A percentile compares a stretch with the other conserved stretches of the same genome.
phyloP scores from a whole-genome alignment of 1,140 invertebrate genomes.

The Wiebesia pumilae region DNA sequence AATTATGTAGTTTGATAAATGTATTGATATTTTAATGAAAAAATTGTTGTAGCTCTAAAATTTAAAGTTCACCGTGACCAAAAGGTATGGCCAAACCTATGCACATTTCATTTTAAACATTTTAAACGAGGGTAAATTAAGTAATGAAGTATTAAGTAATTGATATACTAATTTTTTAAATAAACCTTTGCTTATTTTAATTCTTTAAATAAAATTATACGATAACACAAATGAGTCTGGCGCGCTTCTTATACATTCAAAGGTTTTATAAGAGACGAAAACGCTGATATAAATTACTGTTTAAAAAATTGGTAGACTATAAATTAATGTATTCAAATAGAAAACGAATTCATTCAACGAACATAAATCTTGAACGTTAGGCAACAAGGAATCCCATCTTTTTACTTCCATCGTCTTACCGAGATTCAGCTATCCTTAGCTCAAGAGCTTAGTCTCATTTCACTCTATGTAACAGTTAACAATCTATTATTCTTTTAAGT shows the following conservation, averaged over 20 bases:
- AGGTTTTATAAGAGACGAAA: neutral
- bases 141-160: too few relatives aligned
- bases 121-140: too few relatives aligned
- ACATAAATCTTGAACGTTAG: neutral
- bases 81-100: too few relatives aligned
- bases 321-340: slow-evolving; percentile 20
- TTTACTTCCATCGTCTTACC: slow-evolving; percentile 3
- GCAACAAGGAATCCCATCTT: neutral
- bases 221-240: neutral
- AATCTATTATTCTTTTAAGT: neutral
- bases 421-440: neutral
- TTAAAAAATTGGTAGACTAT: neutral
- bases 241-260: neutral
- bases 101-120: too few relatives aligned
- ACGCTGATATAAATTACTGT: neutral
- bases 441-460: slow-evolving; percentile 5
- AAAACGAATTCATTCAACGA: neutral
- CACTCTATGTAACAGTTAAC: neutral
- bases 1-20: too few relatives aligned
- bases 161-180: too few relatives aligned
- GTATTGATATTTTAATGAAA: too few relatives aligned
- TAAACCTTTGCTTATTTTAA: neutral
- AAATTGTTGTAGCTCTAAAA: too few relatives aligned
- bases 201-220: neutral
- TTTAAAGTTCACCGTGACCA: too few relatives aligned